A percentile compares a stretch with the other conserved stretches of the same genome.
Conservation (phyloP, 2,888 invertebrate species). For the Mythimna loreyi region DNA sequence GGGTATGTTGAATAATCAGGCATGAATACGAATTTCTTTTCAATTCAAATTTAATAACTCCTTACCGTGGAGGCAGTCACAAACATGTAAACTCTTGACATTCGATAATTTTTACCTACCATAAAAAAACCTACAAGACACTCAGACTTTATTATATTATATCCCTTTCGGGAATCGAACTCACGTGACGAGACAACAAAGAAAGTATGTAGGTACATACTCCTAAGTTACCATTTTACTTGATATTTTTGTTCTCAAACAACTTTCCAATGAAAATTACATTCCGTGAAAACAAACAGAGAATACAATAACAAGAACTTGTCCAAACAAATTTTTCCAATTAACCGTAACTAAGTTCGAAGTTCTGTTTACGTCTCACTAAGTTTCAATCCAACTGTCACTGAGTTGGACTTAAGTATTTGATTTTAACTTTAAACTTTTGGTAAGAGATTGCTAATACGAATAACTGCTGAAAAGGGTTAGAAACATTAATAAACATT, state of each 20-base stretch:
- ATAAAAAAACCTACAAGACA: no score
- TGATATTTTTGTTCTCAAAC: not conserved
- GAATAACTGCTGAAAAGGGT: no score
- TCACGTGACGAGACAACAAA: no score
- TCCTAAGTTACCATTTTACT: not conserved
- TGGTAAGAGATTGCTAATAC: constrained; percentile 3
- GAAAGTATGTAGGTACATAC: not conserved
- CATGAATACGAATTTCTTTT: no score
- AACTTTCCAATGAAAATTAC: constrained; percentile 6
- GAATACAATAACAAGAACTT: constrained; percentile 17
- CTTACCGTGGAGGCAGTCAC: no score
- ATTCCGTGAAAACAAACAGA: constrained; percentile 12
- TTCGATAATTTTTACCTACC: no score
- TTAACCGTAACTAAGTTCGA: constrained; percentile 20
- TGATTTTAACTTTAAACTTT: constrained; percentile 20
- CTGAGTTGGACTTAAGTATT: constrained; percentile 14
- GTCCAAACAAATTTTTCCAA: constrained; percentile 25
- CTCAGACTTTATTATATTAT: no score
- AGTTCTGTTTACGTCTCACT: constrained; percentile 21
- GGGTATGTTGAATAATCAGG: not conserved
- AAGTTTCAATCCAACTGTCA: constrained; percentile 37
- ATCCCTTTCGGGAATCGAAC: no score
- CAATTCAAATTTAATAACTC: no score
- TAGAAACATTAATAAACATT: no score
- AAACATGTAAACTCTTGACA: no score